Evolutionary conservation across 2,888 invertebrate species (phyloP), one percentile per base, ranked within the genome.

Genomic region (Papilio elwesi): DNA sequence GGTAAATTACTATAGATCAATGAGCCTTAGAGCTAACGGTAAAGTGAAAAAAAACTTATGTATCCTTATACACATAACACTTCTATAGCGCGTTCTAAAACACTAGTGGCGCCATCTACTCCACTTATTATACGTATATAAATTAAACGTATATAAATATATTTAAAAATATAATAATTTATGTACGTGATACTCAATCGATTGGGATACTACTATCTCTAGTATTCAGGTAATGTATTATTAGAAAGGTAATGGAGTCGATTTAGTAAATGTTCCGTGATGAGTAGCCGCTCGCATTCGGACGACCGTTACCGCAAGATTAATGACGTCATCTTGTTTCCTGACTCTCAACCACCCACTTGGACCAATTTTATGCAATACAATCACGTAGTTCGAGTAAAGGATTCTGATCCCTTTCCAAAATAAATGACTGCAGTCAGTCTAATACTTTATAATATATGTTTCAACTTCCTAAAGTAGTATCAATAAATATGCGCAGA

Each of bases 321-420:
- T 90, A 88, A 92, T 90, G 90, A 87, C 87, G 86, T 86, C 88
- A 90, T 90, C 87, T 86, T 87, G 88, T 85, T 86, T 87, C 82
- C 81, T 62, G 52, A 72, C 72, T 71, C 51, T 38, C 52, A 55
- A 63, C 69, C 64, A 73, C 64, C 64, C 49, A 49, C 55, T 68
- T 64, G 55, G 57, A 65, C 65, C 69, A 65, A 49, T 69, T 69
- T 73, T 65, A 53, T 64, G 64, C 64, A 69, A 57, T 68, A 63
- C 68, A 55, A 63, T 72, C 72, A 72, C 65, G 72, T 72, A 59
- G 43, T 66, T 49, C 59, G 57, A 59, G 71, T 66, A 62, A 62
- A 43, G 59, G 62, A 67, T 62, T 52, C 67, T 66, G 51, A 59
- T 67, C 59, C 52, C 64, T 64, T 55, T 68, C n/a, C 12, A 48